Conservation (phyloP, 2,888 invertebrate species). For the Pollenia amentaria region DNA sequence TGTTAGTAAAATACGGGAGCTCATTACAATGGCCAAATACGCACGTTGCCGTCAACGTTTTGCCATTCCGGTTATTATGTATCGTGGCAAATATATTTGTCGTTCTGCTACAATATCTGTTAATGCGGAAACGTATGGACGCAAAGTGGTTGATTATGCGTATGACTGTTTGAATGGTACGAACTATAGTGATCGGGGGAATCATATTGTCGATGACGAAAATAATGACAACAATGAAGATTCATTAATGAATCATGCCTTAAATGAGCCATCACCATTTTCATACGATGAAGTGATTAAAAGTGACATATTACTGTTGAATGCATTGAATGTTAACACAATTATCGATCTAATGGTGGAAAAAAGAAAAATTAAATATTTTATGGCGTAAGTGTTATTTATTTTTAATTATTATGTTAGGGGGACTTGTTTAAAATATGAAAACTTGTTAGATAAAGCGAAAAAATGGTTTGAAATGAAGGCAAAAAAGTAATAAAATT, state of each 20-base stretch:
- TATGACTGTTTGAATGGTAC: constrained; percentile 80
- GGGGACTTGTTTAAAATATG: no score
- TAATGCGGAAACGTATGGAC: constrained; percentile 90
- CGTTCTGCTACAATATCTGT: constrained; percentile 91
- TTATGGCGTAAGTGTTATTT: constrained; percentile 88
- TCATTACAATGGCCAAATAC: constrained; percentile 88
- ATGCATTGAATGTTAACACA: constrained; percentile 88
- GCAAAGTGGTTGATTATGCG: constrained; percentile 87
- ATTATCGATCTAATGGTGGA: constrained; percentile 94
- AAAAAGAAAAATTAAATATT: constrained; percentile 92
- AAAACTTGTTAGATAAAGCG: no score
- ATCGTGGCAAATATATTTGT: constrained; percentile 89
- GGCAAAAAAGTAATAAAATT: constrained; percentile 8
- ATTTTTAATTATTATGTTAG: not conserved
- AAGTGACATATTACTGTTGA: constrained; percentile 89
- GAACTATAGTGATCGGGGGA: constrained; percentile 69
- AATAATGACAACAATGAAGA: constrained; percentile 82
- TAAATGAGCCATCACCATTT: constrained; percentile 79
- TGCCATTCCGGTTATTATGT: constrained; percentile 91
- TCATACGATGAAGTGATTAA: constrained; percentile 83
- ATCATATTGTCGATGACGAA: constrained; percentile 77
- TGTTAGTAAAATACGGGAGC: constrained; percentile 86
- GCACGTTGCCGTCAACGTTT: constrained; percentile 91
- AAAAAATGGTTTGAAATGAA: no score
- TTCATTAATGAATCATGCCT: constrained; percentile 79